phyloP scores from a whole-genome alignment of 2,113 vertebrate species.

The Spilogale gracilis region DNA sequence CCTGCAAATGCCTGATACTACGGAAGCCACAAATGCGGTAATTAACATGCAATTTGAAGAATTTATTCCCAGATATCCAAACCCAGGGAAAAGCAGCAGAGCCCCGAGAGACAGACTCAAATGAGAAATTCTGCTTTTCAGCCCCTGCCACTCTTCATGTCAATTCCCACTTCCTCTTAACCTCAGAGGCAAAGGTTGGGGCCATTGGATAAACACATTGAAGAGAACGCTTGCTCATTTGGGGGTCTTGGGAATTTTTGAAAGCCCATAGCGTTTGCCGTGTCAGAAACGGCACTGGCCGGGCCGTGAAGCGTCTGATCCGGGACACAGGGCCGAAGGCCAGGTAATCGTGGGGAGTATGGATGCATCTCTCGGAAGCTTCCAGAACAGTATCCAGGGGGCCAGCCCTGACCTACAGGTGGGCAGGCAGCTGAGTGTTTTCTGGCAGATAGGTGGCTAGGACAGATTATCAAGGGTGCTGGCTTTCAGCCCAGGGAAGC shows the following conservation, averaged over 20 bases:
- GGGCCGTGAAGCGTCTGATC: neutral
- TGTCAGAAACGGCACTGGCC: neutral
- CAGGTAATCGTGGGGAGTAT: neutral
- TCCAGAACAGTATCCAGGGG: neutral
- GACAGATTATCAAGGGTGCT: neutral
- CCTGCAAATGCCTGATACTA: constrained; percentile 40
- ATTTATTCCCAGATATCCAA: neutral
- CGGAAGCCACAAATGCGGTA: neutral
- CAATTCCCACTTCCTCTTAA: neutral
- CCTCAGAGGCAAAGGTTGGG: neutral
- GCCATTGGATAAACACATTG: neutral
- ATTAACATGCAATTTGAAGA: constrained; percentile 46
- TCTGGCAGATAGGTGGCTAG: neutral
- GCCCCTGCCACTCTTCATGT: neutral
- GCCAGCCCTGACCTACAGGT: neutral
- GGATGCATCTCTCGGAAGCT: neutral
- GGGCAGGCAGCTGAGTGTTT: neutral
- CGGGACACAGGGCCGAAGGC: neutral
- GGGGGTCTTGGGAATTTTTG: neutral
- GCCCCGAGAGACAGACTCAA: neutral
- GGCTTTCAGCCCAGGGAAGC: neutral
- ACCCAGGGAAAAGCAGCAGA: neutral
- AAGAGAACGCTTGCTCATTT: neutral
- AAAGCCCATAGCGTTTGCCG: neutral
- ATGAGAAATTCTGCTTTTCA: neutral